Evolutionary conservation across 2,888 invertebrate genomes (phyloP).

Genomic region (Drosophila cognata): DNA sequence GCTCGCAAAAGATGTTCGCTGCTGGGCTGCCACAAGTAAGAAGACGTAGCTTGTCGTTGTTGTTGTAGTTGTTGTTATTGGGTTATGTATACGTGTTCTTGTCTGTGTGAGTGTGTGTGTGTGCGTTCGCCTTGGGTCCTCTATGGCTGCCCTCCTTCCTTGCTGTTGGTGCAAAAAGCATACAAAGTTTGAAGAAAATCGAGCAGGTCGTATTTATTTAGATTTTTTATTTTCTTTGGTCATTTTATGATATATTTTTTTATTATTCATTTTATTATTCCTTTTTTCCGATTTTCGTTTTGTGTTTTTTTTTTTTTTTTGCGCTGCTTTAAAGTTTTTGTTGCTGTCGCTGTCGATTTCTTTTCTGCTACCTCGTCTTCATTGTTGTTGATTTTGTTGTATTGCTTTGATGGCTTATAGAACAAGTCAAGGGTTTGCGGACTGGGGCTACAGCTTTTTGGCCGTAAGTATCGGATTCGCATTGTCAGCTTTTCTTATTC

Average conservation of each 20-base stretch:
- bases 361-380: slow-evolving; percentile 56
- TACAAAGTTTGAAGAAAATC: slow-evolving; percentile 69
- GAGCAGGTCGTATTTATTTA: slow-evolving; percentile 75
- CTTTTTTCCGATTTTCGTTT: slow-evolving; percentile 5
- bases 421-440: slow-evolving; percentile 25
- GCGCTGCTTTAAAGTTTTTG: slow-evolving; percentile 51
- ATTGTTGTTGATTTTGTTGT: slow-evolving; percentile 47
- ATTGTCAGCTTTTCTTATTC: slow-evolving; percentile 76
- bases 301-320: slow-evolving; percentile 36
- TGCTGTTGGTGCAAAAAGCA: slow-evolving; percentile 41
- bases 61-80: slow-evolving; percentile 41
- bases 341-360: slow-evolving; percentile 57
- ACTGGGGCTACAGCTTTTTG: slow-evolving; percentile 38
- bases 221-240: slow-evolving; percentile 56
- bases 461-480: slow-evolving; percentile 77
- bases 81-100: slow-evolving; percentile 35
- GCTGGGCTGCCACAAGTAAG: slow-evolving; percentile 55
- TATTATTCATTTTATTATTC: slow-evolving; percentile 50
- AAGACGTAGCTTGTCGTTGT: slow-evolving; percentile 61
- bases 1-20: slow-evolving; percentile 63
- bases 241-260: slow-evolving; percentile 56
- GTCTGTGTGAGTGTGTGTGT: slow-evolving; percentile 11
- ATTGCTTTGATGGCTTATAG: slow-evolving; percentile 63
- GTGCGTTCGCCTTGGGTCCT: slow-evolving; percentile 57
- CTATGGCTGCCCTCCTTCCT: slow-evolving; percentile 43